phyloP scores from a whole-genome alignment of 37 sponge, comb jelly and placozoan species.

The Beroe ovata region DNA sequence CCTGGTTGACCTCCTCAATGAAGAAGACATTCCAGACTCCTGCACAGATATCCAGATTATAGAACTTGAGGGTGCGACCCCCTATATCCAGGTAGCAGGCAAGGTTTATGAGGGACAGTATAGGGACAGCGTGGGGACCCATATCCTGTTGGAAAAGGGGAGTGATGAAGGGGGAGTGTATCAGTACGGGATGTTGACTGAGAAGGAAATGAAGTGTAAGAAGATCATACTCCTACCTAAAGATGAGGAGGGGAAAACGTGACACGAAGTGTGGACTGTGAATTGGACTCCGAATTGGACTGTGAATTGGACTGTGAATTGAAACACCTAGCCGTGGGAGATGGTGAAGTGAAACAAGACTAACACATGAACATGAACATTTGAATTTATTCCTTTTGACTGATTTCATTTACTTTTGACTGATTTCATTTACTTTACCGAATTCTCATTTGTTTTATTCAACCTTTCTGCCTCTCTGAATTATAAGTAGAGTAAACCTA shows the following conservation, averaged over 20 bases:
- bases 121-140: slow-evolving; percentile 24
- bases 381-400: too few relatives aligned
- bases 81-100: slow-evolving; percentile 56
- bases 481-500: too few relatives aligned
- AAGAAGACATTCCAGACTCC: neutral
- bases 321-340: too few relatives aligned
- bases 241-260: neutral
- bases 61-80: slow-evolving; percentile 9
- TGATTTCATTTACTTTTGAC: too few relatives aligned
- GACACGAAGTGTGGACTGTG: too few relatives aligned
- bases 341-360: too few relatives aligned
- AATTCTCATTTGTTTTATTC: too few relatives aligned
- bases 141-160: neutral
- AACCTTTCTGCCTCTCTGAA: too few relatives aligned
- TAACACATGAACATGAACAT: too few relatives aligned
- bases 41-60: slow-evolving; percentile 37
- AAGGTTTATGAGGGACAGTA: slow-evolving; percentile 18
- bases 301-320: too few relatives aligned
- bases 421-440: too few relatives aligned
- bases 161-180: neutral
- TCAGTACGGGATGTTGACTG: neutral
- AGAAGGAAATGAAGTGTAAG: slow-evolving; percentile 62
- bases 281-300: too few relatives aligned
- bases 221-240: slow-evolving; percentile 12
- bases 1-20: neutral